phyloP scores from a whole-genome alignment of 2,797 vertebrate genomes.

The Coccyzus lansbergi region DNA sequence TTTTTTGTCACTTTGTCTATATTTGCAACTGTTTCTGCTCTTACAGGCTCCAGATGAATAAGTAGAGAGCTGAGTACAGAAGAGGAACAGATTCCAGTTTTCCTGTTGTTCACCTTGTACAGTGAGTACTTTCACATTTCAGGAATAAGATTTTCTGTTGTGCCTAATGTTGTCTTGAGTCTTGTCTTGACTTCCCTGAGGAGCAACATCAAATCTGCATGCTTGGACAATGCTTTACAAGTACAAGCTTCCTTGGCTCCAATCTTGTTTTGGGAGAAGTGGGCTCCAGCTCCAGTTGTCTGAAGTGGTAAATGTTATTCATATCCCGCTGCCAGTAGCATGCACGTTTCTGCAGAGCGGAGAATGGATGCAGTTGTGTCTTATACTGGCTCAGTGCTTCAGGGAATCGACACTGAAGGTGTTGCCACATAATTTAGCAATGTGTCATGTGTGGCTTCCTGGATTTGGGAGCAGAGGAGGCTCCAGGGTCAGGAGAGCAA shows the following conservation, averaged over 20 bases:
- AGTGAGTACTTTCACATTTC: slow-evolving; percentile 32
- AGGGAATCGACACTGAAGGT: neutral
- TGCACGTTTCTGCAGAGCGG: neutral
- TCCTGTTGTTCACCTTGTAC: neutral
- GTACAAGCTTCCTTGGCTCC: neutral
- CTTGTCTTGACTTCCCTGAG: neutral
- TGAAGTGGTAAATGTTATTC: neutral
- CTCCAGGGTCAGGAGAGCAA: neutral
- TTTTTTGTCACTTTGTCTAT: neutral
- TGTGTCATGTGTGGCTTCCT: neutral
- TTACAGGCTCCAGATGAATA: slow-evolving; percentile 21
- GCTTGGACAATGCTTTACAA: neutral
- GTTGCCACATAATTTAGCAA: neutral
- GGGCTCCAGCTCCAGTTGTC: neutral
- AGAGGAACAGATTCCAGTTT: neutral
- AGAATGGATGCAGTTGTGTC: neutral
- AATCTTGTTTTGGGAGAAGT: neutral
- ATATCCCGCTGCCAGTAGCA: rapidly evolving
- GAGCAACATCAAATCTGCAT: neutral
- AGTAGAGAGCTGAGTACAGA: neutral
- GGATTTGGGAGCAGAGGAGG: neutral
- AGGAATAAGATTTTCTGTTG: neutral
- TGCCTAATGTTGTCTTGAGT: neutral
- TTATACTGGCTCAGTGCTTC: neutral
- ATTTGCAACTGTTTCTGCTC: neutral